These are phyloP conservation scores for Brachylomia viminalis DNA, from an alignment of 2,888 invertebrate genomes.

Conservation along the genomic window DNA sequence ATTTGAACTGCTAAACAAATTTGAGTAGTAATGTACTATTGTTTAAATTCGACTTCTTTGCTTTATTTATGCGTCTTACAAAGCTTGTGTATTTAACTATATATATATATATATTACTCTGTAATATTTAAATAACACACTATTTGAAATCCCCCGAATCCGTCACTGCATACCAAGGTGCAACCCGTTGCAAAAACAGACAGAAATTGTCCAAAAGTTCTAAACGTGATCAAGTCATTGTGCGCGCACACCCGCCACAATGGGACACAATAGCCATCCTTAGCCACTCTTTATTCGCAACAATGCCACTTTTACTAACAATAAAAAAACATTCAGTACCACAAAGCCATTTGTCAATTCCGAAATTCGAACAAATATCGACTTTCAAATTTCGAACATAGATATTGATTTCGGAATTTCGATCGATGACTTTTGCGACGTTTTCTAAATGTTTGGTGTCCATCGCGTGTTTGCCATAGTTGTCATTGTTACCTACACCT, in stretches of 20 bases:
- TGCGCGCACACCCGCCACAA: conserved; percentile 89
- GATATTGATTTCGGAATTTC: conserved; percentile 29
- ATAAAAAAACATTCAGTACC: conserved; percentile 66
- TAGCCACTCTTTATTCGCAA: conserved; percentile 88
- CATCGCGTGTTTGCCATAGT: conserved; percentile 89
- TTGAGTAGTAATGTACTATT: not conserved
- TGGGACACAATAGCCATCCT: conserved; percentile 87
- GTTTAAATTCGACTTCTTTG: not conserved
- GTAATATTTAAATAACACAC: not conserved
- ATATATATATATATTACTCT: not conserved
- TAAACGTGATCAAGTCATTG: conserved; percentile 87
- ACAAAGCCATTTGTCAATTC: conserved; percentile 56
- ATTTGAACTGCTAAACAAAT: not conserved
- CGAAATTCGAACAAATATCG: conserved; percentile 47
- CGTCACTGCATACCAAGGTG: conserved; percentile 85
- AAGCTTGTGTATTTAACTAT: not conserved
- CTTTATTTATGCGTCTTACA: not conserved
- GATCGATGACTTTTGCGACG: conserved; percentile 55
- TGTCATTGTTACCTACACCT: conserved; percentile 90
- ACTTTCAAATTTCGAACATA: conserved; percentile 37
- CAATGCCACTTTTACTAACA: conserved; percentile 88
- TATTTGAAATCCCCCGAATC: conserved; percentile 60
- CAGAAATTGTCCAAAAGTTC: conserved; percentile 89
- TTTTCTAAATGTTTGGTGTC: conserved; percentile 63
- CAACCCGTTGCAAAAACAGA: conserved; percentile 89